These are phyloP conservation scores for Cheilosia vernalis DNA, from an alignment of 2,888 invertebrate species.

Conservation along the genomic window DNA sequence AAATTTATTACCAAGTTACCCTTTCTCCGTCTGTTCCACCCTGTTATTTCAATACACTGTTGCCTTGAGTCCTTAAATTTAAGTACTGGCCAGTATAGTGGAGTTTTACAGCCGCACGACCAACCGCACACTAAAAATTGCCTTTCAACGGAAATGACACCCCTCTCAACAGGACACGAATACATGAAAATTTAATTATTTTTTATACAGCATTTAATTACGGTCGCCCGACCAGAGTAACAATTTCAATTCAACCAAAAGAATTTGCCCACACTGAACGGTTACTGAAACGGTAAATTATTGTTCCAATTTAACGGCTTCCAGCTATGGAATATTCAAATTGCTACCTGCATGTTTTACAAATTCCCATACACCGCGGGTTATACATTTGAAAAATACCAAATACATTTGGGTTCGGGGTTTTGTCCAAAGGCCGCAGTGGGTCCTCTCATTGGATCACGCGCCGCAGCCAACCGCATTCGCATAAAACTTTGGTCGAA, in stretches of 20 bases:
- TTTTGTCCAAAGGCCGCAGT: conserved; percentile 36
- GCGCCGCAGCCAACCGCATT: conserved; percentile 51
- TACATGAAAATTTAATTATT: conserved; percentile 36
- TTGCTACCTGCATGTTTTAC: conserved; percentile 50
- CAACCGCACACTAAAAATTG: conserved; percentile 18
- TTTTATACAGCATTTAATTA: conserved; percentile 64
- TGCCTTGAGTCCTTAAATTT: no score
- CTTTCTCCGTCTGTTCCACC: no score
- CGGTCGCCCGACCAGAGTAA: conserved; percentile 37
- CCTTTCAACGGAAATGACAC: conserved; percentile 14
- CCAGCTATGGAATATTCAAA: conserved; percentile 63
- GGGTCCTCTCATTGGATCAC: conserved; percentile 61
- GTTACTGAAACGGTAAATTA: conserved; percentile 29
- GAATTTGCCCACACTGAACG: conserved; percentile 28
- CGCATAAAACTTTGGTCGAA: conserved; percentile 63
- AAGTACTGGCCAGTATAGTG: no score
- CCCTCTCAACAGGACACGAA: not conserved
- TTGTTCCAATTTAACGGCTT: conserved; percentile 65
- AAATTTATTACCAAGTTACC: no score
- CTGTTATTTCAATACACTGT: no score
- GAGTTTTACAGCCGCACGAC: not conserved
- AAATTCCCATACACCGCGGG: conserved; percentile 52
- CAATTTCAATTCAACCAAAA: conserved; percentile 57
- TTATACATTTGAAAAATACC: conserved; percentile 50
- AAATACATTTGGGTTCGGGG: conserved; percentile 47